Evolutionary conservation across 2,113 vertebrate species (phyloP).

Genomic region (Clarias macrocephalus): DNA sequence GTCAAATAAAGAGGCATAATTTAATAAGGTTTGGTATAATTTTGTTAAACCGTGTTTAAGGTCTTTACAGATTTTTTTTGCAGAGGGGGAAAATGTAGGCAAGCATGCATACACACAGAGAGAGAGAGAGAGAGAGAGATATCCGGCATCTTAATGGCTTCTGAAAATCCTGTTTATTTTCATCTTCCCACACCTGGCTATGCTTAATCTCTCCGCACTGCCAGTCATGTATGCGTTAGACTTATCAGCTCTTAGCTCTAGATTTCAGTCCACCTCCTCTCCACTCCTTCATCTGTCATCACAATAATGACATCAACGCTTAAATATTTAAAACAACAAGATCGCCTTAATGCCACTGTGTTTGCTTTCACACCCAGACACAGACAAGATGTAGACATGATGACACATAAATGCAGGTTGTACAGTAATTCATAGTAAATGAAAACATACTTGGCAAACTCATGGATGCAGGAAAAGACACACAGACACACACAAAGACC

Average conservation of each 20-base stretch:
- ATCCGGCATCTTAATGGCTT: neutral
- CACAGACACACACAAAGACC: slow-evolving; percentile 43
- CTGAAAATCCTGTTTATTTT: slow-evolving; percentile 38
- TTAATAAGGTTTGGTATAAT: slow-evolving; percentile 32
- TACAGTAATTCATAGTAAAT: neutral
- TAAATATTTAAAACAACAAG: slow-evolving; percentile 47
- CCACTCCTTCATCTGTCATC: slow-evolving; percentile 39
- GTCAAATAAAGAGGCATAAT: slow-evolving; percentile 17
- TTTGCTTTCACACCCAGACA: slow-evolving; percentile 14
- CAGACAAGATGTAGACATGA: neutral
- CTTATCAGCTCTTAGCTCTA: slow-evolving; percentile 42
- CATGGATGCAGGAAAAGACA: neutral
- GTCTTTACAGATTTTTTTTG: slow-evolving; percentile 11
- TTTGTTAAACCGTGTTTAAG: slow-evolving; percentile 26
- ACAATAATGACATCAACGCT: slow-evolving; percentile 25
- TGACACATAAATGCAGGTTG: slow-evolving; percentile 10
- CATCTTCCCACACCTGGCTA: slow-evolving; percentile 47
- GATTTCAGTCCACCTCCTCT: slow-evolving; percentile 44
- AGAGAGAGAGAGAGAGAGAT: neutral
- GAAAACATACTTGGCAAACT: slow-evolving; percentile 20
- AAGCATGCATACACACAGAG: neutral
- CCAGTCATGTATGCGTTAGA: slow-evolving; percentile 37
- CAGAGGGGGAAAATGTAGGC: slow-evolving; percentile 27
- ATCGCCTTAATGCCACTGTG: slow-evolving; percentile 20
- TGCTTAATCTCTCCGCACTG: slow-evolving; percentile 42